phyloP scores from a whole-genome alignment of 2,888 invertebrate species.

The Hoplodrina blanda region DNA sequence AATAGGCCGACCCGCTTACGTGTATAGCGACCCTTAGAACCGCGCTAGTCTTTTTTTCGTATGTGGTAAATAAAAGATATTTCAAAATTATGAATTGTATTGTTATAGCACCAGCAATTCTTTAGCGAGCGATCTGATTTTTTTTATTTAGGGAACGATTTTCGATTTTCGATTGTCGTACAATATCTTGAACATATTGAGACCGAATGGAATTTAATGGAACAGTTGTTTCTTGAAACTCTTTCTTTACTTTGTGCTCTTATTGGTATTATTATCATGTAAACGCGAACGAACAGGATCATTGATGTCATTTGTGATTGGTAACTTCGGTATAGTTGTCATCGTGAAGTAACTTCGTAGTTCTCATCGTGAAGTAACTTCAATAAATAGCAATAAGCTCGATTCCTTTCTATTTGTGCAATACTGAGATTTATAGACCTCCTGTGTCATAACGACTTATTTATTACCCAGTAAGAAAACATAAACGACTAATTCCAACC shows the following conservation, averaged over 20 bases:
- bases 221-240: background rate
- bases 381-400: conserved; percentile 8
- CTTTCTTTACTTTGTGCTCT: background rate
- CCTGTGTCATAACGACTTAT: conserved; percentile 41
- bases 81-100: background rate
- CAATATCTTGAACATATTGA: conserved; percentile 1
- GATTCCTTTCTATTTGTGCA: conserved; percentile 35
- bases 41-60: background rate
- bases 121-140: background rate
- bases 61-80: background rate
- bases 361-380: conserved; percentile 40
- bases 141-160: background rate
- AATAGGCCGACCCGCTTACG: no score
- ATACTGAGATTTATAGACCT: conserved; percentile 41
- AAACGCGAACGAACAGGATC: background rate
- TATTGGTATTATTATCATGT: background rate
- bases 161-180: conserved; percentile 13
- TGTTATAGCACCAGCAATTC: background rate
- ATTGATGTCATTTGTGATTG: background rate
- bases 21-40: background rate
- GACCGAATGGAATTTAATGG: background rate
- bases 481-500: background rate
- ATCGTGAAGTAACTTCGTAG: conserved; percentile 40
- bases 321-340: background rate
- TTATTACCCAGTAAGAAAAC: conserved; percentile 18